Evolutionary conservation across 1,140 invertebrate genomes (phyloP).

Genomic region (Ditylenchus dipsaci): DNA sequence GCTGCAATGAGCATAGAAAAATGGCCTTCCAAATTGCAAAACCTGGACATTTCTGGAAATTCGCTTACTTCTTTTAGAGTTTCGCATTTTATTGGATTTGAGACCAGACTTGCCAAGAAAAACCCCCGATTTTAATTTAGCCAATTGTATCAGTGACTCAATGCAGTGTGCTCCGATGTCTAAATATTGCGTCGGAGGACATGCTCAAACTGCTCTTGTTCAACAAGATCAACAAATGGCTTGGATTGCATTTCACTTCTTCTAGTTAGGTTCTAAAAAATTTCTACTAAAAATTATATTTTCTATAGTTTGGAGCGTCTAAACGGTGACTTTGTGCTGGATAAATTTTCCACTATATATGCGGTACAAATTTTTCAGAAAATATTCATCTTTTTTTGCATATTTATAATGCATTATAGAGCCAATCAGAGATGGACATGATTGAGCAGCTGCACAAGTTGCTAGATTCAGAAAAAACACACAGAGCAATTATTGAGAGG

Average conservation of each 20-base stretch:
- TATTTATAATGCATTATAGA: too few relatives aligned
- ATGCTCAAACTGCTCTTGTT: slow-evolving; percentile 5
- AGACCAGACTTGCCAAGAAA: too few relatives aligned
- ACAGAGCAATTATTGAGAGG: background rate
- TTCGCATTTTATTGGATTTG: slow-evolving; percentile 13
- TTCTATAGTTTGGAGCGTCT: slow-evolving; percentile 27
- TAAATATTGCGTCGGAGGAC: slow-evolving; percentile 20
- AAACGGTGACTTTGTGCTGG: slow-evolving; percentile 33
- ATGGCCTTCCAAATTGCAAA: slow-evolving; percentile 44
- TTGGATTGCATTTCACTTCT: slow-evolving; percentile 47
- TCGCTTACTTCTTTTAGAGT: slow-evolving; percentile 35
- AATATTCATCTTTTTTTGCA: too few relatives aligned
- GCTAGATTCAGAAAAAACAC: slow-evolving; percentile 9
- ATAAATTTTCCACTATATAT: slow-evolving; percentile 35
- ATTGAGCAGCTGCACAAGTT: slow-evolving; percentile 15
- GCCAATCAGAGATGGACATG: slow-evolving; percentile 12
- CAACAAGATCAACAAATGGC: slow-evolving; percentile 31
- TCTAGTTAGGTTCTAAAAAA: slow-evolving; percentile 10
- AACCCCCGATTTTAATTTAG: slow-evolving; percentile 26
- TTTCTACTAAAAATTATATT: background rate
- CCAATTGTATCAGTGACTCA: slow-evolving; percentile 9
- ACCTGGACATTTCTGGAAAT: slow-evolving; percentile 38
- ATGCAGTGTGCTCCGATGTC: slow-evolving; percentile 25
- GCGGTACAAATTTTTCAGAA: slow-evolving; percentile 24
- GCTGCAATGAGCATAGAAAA: slow-evolving; percentile 30